These are phyloP conservation scores for Cheirogaleus medius DNA, from an alignment of 2,113 vertebrate genomes.

Conservation along the genomic window DNA sequence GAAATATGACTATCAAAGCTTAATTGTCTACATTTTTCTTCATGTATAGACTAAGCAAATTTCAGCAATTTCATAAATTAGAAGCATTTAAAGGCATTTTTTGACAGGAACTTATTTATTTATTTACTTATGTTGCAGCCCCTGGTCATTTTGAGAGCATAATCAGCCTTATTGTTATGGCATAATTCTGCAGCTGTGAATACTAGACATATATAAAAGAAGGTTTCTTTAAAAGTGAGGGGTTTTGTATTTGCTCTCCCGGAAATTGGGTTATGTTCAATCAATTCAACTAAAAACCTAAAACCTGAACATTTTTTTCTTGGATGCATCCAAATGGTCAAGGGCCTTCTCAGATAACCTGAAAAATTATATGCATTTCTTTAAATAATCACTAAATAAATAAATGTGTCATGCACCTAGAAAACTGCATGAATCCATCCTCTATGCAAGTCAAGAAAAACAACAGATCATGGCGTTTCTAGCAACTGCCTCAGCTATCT, in stretches of 20 bases:
- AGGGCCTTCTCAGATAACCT: neutral
- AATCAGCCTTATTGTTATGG: constrained; percentile 52
- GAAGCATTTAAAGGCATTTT: constrained; percentile 51
- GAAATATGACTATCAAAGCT: constrained; percentile 36
- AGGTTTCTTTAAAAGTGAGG: neutral
- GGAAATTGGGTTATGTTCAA: neutral
- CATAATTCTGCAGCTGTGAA: constrained; percentile 32
- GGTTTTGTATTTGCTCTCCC: neutral
- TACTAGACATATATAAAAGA: neutral
- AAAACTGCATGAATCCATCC: neutral
- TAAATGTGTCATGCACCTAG: neutral
- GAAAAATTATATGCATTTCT: neutral
- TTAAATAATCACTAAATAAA: neutral
- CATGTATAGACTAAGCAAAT: constrained; percentile 28
- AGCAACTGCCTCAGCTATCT: neutral
- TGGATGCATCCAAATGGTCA: neutral
- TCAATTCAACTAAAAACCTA: neutral
- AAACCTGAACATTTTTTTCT: neutral
- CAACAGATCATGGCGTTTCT: neutral
- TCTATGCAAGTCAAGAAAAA: neutral
- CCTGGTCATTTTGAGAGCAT: constrained; percentile 51
- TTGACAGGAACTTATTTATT: constrained; percentile 48
- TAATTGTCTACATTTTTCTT: constrained; percentile 54
- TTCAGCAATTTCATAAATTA: constrained; percentile 59
- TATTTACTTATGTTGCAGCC: constrained; percentile 48